Evolutionary conservation across 2,888 invertebrate genomes (phyloP).

Genomic region (Sphecodes monilicornis): DNA sequence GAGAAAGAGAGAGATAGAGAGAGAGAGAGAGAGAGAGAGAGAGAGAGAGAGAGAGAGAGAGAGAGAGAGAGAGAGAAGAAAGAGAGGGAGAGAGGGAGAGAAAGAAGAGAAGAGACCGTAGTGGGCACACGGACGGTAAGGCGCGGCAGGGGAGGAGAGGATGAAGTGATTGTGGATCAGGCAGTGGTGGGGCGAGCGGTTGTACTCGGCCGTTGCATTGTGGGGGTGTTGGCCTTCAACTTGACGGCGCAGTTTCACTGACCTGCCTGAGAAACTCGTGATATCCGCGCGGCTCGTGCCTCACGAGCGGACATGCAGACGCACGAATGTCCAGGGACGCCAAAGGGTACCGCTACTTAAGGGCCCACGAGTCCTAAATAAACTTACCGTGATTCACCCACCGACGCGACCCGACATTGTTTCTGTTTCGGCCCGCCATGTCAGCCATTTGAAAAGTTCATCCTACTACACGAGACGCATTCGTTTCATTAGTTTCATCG

Average conservation of each 20-base stretch:
- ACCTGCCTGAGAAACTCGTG: constrained; percentile 84
- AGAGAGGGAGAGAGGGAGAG: constrained; percentile 31
- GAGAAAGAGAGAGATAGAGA: constrained; percentile 12
- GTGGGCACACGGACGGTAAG: constrained; percentile 43
- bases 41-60: constrained; percentile 25
- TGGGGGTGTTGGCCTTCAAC: constrained; percentile 85
- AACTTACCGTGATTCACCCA: constrained; percentile 42
- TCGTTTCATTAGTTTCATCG: not conserved
- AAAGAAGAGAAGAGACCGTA: constrained; percentile 10
- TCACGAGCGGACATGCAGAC: constrained; percentile 71
- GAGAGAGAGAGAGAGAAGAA: constrained; percentile 5
- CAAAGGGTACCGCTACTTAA: constrained; percentile 74
- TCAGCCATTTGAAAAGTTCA: not conserved
- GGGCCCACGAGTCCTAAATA: constrained; percentile 60
- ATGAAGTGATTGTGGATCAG: constrained; percentile 64
- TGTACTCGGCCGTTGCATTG: constrained; percentile 82
- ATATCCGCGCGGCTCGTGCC: constrained; percentile 78
- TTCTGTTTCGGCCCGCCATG: constrained; percentile 24
- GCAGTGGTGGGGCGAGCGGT: constrained; percentile 58
- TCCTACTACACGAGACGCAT: not conserved
- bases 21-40: constrained; percentile 21
- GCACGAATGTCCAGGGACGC: constrained; percentile 64
- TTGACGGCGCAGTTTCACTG: constrained; percentile 85
- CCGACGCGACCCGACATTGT: constrained; percentile 41
- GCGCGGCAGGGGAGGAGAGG: constrained; percentile 48